Percentiles rank a stretch among this genome's conserved stretches.
These are phyloP conservation scores for Pseudopipra pipra DNA, from an alignment of 2,113 vertebrate genomes.

Conservation along the genomic window DNA sequence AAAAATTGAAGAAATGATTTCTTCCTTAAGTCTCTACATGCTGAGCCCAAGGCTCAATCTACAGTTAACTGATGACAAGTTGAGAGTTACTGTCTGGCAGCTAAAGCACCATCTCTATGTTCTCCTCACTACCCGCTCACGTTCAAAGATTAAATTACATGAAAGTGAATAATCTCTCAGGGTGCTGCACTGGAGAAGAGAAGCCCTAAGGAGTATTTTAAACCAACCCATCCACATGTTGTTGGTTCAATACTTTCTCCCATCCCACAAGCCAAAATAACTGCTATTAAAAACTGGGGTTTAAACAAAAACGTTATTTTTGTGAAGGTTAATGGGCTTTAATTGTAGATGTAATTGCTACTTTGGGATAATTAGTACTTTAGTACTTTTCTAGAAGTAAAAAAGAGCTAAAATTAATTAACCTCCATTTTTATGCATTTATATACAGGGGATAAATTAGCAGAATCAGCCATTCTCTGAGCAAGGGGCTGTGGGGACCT, in stretches of 20 bases:
- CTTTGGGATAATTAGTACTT: background rate
- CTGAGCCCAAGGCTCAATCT: constrained; percentile 93
- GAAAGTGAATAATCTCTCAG: constrained; percentile 14
- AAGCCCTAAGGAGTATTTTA: constrained; percentile 26
- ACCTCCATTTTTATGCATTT: background rate
- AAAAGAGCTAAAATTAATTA: constrained; percentile 3
- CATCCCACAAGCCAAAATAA: constrained; percentile 55
- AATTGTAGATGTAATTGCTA: constrained; percentile 7
- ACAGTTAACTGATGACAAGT: constrained; percentile 78
- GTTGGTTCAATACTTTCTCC: constrained; percentile 24
- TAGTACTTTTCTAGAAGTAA: background rate
- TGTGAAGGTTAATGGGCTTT: constrained; percentile 6
- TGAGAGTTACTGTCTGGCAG: constrained; percentile 66
- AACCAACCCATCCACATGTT: background rate
- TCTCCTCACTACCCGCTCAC: constrained; percentile 18
- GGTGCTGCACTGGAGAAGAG: background rate
- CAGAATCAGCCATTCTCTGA: constrained; percentile 12
- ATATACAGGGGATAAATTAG: background rate
- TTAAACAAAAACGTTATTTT: constrained; percentile 5
- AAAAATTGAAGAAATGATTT: constrained; percentile 99
- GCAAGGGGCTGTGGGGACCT: constrained; percentile 6
- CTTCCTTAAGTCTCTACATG: constrained; percentile 92
- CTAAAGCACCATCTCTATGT: constrained; percentile 62
- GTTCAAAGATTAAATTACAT: constrained; percentile 20
- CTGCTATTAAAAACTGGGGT: constrained; percentile 39